Conservation (phyloP, 2,113 vertebrate genomes). For the Mesembrinibis cayennensis region DNA sequence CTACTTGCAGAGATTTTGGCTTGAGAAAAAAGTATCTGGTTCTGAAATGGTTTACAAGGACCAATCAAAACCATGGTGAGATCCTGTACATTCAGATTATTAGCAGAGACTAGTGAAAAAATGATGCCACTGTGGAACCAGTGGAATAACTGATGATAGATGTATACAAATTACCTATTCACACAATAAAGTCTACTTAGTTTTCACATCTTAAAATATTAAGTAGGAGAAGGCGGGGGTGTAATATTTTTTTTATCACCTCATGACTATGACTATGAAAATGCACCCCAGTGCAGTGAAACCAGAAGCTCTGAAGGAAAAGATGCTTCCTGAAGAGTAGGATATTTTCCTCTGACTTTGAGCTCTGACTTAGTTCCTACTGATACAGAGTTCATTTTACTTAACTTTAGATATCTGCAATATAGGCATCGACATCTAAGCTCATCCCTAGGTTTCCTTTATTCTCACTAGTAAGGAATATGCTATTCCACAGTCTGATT, state of each 20-base stretch:
- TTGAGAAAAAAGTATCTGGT: not conserved
- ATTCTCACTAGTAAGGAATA: slow-evolving; percentile 9
- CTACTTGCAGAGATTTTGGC: not conserved
- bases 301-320: not conserved
- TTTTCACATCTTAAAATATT: not conserved
- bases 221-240: not conserved
- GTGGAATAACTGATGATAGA: not conserved
- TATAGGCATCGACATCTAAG: not conserved
- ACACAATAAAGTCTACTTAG: not conserved
- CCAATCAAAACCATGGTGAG: not conserved
- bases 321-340: not conserved
- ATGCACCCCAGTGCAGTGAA: not conserved
- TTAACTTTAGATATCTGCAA: not conserved
- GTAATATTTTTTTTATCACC: not conserved
- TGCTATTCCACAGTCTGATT: slow-evolving; percentile 27
- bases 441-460: not conserved
- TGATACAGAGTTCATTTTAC: not conserved
- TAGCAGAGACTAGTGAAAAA: not conserved
- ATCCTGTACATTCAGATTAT: not conserved
- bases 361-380: not conserved
- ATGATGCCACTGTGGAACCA: not conserved
- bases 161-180: not conserved
- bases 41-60: not conserved
- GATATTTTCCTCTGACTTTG: not conserved
- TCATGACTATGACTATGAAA: not conserved